These are phyloP conservation scores for Clitarchus hookeri DNA, from an alignment of 2,888 invertebrate genomes.

Conservation along the genomic window DNA sequence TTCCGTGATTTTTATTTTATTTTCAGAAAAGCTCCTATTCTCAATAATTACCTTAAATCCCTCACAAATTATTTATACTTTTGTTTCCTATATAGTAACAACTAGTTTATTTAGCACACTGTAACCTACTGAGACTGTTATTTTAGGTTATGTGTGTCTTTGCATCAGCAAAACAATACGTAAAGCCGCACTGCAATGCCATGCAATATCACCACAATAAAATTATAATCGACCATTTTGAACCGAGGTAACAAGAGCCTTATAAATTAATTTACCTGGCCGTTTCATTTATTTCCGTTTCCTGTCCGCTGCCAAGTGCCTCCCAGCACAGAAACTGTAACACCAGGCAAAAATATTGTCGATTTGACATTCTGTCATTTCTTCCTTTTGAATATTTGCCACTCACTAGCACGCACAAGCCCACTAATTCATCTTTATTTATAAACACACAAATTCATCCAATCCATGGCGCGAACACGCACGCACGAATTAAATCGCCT, in stretches of 20 bases:
- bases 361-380: constrained; percentile 6
- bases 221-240: not conserved
- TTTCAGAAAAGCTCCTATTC: too few species aligned
- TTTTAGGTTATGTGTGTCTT: not conserved
- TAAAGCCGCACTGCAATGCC: not conserved
- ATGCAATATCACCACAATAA: too few species aligned
- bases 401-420: not conserved
- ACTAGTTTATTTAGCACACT: too few species aligned
- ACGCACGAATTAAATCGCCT: not conserved
- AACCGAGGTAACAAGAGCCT: not conserved
- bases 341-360: not conserved
- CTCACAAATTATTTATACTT: too few species aligned
- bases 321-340: not conserved
- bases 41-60: too few species aligned
- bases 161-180: not conserved
- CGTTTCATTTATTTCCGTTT: constrained; percentile 17
- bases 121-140: not conserved
- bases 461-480: not conserved
- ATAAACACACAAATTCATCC: not conserved
- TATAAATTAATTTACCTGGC: not conserved
- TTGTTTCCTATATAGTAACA: too few species aligned
- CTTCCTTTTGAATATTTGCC: not conserved
- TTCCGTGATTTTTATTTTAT: too few species aligned
- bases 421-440: too few species aligned
- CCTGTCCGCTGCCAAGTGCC: not conserved